Evolutionary conservation across 2,797 vertebrate genomes (phyloP).

Genomic region (Xiphophorus birchmanni): DNA sequence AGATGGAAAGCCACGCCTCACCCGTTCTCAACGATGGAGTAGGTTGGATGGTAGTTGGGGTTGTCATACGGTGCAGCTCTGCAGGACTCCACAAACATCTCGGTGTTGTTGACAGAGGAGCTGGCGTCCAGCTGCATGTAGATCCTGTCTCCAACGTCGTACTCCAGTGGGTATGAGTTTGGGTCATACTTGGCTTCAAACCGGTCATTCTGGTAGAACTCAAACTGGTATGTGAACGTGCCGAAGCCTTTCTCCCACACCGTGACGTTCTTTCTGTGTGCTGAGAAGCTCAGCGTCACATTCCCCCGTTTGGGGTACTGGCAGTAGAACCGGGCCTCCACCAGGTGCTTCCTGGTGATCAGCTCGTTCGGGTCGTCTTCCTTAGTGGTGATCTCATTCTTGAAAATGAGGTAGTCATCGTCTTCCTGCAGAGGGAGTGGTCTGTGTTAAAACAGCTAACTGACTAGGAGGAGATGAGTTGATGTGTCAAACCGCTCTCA

Average conservation of each 20-base stretch:
- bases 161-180: constrained; percentile 64
- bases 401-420: constrained; percentile 63
- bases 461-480: neutral
- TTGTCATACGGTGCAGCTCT: constrained; percentile 72
- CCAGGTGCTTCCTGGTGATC: constrained; percentile 68
- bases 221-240: constrained; percentile 72
- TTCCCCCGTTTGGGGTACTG: constrained; percentile 71
- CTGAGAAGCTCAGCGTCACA: constrained; percentile 53
- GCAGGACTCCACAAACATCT: constrained; percentile 79
- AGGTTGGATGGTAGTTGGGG: constrained; percentile 58
- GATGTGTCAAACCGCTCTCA: constrained; percentile 5
- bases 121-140: constrained; percentile 74
- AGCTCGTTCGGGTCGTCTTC: neutral
- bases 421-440: constrained; percentile 65
- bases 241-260: constrained; percentile 74
- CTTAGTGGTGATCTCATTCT: constrained; percentile 65
- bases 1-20: constrained; percentile 31
- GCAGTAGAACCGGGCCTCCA: constrained; percentile 72
- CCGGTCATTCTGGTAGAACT: constrained; percentile 57
- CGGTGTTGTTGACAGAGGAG: constrained; percentile 59
- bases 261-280: constrained; percentile 45
- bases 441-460: neutral
- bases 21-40: constrained; percentile 76
- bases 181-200: constrained; percentile 39
- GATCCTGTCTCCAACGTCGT: constrained; percentile 53